phyloP scores from a whole-genome alignment of 2,888 invertebrate genomes.

The Rotaria sp. region DNA sequence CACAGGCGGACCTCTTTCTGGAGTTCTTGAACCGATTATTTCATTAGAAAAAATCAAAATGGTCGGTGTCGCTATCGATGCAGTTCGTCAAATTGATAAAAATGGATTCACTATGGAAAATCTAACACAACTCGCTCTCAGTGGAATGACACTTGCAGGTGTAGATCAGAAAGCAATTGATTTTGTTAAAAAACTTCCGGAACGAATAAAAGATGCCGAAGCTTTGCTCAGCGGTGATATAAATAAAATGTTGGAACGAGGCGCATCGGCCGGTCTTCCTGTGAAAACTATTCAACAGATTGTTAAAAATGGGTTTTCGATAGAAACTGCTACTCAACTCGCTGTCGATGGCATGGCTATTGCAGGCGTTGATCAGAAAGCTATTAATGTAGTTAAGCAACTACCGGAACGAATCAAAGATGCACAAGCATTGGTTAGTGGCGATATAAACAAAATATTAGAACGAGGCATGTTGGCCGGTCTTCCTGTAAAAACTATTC shows the following conservation, averaged over 20 bases:
- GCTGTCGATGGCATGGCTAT: background rate
- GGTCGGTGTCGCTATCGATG: background rate
- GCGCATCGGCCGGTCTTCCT: background rate
- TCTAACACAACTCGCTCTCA: background rate
- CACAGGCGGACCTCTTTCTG: background rate
- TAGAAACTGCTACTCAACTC: background rate
- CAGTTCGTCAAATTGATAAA: background rate
- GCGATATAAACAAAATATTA: background rate
- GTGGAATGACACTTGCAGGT: background rate
- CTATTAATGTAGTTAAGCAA: background rate
- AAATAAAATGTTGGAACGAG: background rate
- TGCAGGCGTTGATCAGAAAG: background rate
- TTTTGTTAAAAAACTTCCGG: background rate
- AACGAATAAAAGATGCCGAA: background rate
- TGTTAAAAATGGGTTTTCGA: background rate
- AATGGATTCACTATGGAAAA: background rate
- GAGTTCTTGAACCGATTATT: background rate
- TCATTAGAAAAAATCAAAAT: background rate
- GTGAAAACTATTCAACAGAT: background rate
- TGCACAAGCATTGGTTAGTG: background rate
- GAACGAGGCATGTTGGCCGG: background rate
- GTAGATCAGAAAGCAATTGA: background rate
- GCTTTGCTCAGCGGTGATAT: background rate
- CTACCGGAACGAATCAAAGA: background rate
- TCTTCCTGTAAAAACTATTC: background rate